Percentiles rank a stretch among this genome's conserved stretches.
These are phyloP conservation scores for Rhombomys opimus DNA, from an alignment of 2,113 vertebrate species.

Conservation along the genomic window DNA sequence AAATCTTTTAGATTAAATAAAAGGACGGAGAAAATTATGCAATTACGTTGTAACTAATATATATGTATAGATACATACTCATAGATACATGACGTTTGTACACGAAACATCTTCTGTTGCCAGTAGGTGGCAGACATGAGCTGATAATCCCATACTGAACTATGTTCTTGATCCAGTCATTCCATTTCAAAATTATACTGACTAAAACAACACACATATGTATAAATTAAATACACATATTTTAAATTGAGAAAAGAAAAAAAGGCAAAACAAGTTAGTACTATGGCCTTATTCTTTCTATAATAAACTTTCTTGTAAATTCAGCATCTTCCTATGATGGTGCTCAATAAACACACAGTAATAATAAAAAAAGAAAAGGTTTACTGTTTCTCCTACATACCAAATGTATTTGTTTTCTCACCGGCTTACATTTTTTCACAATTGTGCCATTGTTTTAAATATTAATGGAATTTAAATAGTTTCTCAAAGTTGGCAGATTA, in stretches of 20 bases:
- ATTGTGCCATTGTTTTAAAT: conserved; percentile 7
- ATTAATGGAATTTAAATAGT: background rate
- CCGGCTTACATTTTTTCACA: background rate
- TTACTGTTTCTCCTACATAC: background rate
- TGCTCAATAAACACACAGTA: background rate
- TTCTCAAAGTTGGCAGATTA: background rate
- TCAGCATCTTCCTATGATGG: background rate
- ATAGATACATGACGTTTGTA: background rate
- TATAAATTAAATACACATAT: background rate
- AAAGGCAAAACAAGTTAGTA: background rate
- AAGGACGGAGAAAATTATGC: background rate
- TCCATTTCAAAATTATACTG: background rate
- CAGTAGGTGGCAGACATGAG: conserved; percentile 83
- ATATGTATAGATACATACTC: too few relatives aligned
- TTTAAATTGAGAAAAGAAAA: background rate
- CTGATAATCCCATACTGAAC: background rate
- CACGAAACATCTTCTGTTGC: background rate
- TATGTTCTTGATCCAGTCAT: background rate
- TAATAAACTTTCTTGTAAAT: background rate
- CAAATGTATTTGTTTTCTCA: background rate
- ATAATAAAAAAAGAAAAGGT: background rate
- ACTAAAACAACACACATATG: background rate
- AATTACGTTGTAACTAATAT: background rate
- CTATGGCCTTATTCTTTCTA: background rate
- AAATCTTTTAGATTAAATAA: background rate